Conservation (phyloP, 1,140 invertebrate species). For the Ooceraea biroi region DNA sequence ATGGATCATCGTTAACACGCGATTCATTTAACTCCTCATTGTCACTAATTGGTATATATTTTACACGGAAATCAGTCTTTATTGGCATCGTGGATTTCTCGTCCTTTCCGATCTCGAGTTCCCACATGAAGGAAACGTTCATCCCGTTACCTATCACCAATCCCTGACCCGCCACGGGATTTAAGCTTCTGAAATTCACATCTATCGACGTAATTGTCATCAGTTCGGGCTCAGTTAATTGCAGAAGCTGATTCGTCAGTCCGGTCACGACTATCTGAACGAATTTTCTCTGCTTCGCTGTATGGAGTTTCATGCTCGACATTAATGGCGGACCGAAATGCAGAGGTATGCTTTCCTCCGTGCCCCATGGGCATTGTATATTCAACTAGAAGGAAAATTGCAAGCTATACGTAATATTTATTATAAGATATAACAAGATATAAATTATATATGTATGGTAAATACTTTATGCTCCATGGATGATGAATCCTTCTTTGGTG, state of each 20-base stretch:
- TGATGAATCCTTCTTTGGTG: slow-evolving; percentile 89
- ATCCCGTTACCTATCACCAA: slow-evolving; percentile 89
- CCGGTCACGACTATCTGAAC: slow-evolving; percentile 92
- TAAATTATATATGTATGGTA: slow-evolving; percentile 51
- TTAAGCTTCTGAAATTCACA: slow-evolving; percentile 89
- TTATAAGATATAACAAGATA: slow-evolving; percentile 16
- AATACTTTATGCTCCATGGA: slow-evolving; percentile 91
- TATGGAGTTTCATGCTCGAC: slow-evolving; percentile 92
- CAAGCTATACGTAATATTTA: slow-evolving; percentile 35
- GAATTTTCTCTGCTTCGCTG: slow-evolving; percentile 93
- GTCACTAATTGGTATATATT: slow-evolving; percentile 88
- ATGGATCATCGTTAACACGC: slow-evolving; percentile 80
- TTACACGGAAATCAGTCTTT: slow-evolving; percentile 90
- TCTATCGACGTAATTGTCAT: slow-evolving; percentile 86
- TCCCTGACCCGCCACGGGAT: slow-evolving; percentile 87
- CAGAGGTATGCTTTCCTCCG: slow-evolving; percentile 89
- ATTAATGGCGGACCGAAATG: slow-evolving; percentile 94
- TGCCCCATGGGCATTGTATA: slow-evolving; percentile 92
- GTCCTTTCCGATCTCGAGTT: slow-evolving; percentile 89
- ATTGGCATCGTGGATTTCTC: slow-evolving; percentile 87
- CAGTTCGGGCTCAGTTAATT: slow-evolving; percentile 88
- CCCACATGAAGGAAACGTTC: slow-evolving; percentile 94
- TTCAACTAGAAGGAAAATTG: slow-evolving; percentile 85
- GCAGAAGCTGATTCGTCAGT: slow-evolving; percentile 87
- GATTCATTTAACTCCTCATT: slow-evolving; percentile 82